Conservation (phyloP, 2,797 vertebrate species). For the Gorsachius magnificus region DNA sequence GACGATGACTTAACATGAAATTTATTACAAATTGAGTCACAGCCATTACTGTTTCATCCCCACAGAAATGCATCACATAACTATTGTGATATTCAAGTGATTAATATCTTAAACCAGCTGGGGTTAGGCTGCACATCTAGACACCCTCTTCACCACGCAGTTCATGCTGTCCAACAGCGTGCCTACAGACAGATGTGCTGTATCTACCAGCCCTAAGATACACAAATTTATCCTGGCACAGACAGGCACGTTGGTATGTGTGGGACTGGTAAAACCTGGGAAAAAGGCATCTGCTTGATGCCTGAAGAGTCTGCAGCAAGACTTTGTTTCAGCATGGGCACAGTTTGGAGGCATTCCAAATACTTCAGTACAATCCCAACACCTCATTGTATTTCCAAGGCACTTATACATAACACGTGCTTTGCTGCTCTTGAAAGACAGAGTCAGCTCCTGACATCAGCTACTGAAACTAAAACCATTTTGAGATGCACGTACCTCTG, state of each 20-base stretch:
- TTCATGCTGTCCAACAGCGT: not conserved
- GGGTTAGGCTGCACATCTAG: not conserved
- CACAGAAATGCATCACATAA: not conserved
- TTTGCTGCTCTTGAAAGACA: slow-evolving; percentile 23
- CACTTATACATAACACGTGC: not conserved
- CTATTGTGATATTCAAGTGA: not conserved
- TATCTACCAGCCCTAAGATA: not conserved
- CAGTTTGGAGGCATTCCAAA: slow-evolving; percentile 25
- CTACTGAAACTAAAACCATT: not conserved
- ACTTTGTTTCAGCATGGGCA: not conserved
- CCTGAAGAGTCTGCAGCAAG: not conserved
- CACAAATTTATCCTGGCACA: not conserved
- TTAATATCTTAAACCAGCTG: not conserved
- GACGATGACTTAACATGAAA: not conserved
- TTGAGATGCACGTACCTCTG: not conserved
- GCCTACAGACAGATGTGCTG: not conserved
- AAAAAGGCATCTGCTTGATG: not conserved
- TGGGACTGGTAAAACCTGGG: not conserved
- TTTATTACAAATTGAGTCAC: not conserved
- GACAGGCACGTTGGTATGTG: not conserved
- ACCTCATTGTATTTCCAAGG: slow-evolving; percentile 30
- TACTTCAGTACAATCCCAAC: not conserved
- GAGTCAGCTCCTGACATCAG: not conserved
- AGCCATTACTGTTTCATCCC: not conserved
- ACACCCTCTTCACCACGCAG: not conserved